Percentiles rank a stretch among this genome's conserved stretches.
phyloP scores from a whole-genome alignment of 2,888 invertebrate species.

The Drosophila diplacantha region DNA sequence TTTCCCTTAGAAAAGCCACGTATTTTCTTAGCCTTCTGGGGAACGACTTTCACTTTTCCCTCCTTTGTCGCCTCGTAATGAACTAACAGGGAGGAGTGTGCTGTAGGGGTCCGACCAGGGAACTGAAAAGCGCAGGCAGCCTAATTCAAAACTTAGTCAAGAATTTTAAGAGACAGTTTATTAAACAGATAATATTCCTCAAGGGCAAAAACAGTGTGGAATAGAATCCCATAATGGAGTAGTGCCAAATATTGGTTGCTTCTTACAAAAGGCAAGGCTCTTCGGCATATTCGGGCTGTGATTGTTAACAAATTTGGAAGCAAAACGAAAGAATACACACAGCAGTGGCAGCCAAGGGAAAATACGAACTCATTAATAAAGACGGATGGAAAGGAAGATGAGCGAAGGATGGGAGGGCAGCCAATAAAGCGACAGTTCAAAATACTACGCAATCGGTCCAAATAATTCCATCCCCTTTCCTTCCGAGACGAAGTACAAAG shows the following conservation, averaged over 20 bases:
- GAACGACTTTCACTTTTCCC: constrained; percentile 62
- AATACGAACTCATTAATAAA: constrained; percentile 22
- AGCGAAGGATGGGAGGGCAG: not conserved
- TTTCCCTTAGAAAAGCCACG: constrained; percentile 42
- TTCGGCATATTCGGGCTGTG: not conserved
- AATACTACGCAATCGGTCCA: constrained; percentile 6
- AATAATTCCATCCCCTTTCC: constrained; percentile 10
- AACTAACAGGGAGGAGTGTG: constrained; percentile 34
- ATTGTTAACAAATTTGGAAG: not conserved
- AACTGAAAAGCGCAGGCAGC: not conserved
- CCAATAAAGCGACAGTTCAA: constrained; percentile 33
- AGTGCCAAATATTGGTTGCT: not conserved
- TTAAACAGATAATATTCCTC: constrained; percentile 47
- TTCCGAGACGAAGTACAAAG: constrained; percentile 13
- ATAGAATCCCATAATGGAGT: not conserved
- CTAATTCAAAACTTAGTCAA: not conserved
- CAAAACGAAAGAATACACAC: not conserved
- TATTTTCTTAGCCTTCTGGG: constrained; percentile 49
- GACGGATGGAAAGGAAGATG: constrained; percentile 2
- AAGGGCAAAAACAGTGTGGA: not conserved
- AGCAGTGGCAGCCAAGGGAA: not conserved
- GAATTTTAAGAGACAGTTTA: constrained; percentile 46
- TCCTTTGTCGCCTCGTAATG: constrained; percentile 58
- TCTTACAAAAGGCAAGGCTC: too few relatives aligned
- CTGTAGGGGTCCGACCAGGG: not conserved